Percentiles rank a stretch among this genome's conserved stretches.
Evolutionary conservation across 2,888 invertebrate species (phyloP).

Genomic region (Patella pellucida): DNA sequence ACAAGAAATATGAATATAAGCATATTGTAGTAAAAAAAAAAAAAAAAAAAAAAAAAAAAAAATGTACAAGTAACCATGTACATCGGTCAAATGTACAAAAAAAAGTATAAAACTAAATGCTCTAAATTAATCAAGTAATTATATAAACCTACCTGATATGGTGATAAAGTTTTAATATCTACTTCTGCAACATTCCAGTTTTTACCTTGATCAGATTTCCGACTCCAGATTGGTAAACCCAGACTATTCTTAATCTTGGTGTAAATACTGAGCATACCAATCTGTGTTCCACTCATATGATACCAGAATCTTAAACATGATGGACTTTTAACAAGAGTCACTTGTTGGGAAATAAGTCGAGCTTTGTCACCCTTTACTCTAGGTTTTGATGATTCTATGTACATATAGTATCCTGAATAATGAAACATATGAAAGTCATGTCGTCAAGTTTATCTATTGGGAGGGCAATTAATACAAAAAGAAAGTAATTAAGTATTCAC

Average conservation of each 20-base stretch:
- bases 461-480: too few species aligned
- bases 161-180: conserved; percentile 36
- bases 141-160: conserved; percentile 33
- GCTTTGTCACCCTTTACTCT: conserved; percentile 54
- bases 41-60: too few species aligned
- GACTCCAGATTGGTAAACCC: conserved; percentile 48
- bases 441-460: background rate
- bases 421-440: background rate
- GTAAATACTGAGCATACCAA: conserved; percentile 52
- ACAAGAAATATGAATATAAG: too few species aligned
- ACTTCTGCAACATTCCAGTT: conserved; percentile 55
- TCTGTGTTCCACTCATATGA: conserved; percentile 56
- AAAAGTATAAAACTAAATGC: too few species aligned
- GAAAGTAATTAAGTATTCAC: too few species aligned
- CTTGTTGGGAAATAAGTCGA: conserved; percentile 43
- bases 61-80: too few species aligned
- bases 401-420: conserved; percentile 55
- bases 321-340: conserved; percentile 28
- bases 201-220: conserved; percentile 54
- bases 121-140: too few species aligned
- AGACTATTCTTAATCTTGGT: conserved; percentile 32
- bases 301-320: conserved; percentile 56
- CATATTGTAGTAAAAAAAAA: too few species aligned
- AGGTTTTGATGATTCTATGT: conserved; percentile 53
- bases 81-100: too few species aligned